A percentile compares a stretch with the other conserved stretches of the same genome.
phyloP scores from a whole-genome alignment of 1,140 invertebrate genomes.

The Trichonephila inaurata region DNA sequence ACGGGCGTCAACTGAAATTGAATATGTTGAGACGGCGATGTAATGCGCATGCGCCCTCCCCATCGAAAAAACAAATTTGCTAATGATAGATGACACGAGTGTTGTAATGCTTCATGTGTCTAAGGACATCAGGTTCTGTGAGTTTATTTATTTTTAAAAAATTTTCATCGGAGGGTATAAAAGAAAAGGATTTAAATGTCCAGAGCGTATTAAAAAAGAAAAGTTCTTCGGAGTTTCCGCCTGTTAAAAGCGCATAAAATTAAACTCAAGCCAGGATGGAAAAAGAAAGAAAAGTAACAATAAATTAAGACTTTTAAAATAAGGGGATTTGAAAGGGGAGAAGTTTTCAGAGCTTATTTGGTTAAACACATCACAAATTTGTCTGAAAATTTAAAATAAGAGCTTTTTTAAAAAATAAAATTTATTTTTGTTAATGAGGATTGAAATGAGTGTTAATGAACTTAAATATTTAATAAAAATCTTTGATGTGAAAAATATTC shows the following conservation, averaged over 20 bases:
- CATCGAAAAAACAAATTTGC: constrained; percentile 5
- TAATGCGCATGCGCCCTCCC: neutral
- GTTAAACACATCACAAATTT: neutral
- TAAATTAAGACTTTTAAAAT: neutral
- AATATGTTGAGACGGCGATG: constrained; percentile 53
- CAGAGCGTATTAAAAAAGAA: neutral
- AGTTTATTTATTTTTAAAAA: constrained; percentile 49
- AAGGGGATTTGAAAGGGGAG: neutral
- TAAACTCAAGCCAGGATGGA: neutral
- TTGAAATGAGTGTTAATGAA: neutral
- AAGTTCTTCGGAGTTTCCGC: neutral
- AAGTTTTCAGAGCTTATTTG: neutral
- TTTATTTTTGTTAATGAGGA: neutral
- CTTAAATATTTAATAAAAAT: too few species aligned
- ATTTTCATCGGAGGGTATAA: constrained; percentile 24
- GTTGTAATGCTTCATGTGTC: constrained; percentile 26
- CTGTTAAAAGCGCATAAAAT: neutral
- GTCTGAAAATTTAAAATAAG: neutral
- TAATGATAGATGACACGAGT: constrained; percentile 65
- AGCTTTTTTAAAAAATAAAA: neutral
- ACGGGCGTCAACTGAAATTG: constrained; percentile 74
- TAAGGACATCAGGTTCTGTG: constrained; percentile 26
- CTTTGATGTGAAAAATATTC: neutral
- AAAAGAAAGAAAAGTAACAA: neutral
- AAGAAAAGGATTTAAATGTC: constrained; percentile 63